Evolutionary conservation across 2,797 vertebrate species (phyloP).

Genomic region (Hydrophis major): DNA sequence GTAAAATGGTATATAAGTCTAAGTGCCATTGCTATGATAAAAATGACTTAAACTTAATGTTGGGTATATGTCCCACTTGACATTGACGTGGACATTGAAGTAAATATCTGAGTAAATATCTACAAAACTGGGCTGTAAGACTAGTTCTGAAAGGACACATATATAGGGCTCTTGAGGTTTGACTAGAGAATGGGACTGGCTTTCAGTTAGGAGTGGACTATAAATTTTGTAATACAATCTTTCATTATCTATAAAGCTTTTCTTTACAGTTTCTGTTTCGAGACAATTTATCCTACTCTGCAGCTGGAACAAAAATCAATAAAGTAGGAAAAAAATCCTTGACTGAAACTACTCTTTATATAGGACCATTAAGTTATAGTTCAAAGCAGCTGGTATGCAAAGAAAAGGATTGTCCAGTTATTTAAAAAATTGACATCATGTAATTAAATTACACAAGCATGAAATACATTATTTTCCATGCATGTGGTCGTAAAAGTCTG

Average conservation of each 20-base stretch:
- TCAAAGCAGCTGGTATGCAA: background rate
- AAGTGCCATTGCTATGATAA: background rate
- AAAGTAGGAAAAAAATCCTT: background rate
- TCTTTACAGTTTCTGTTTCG: background rate
- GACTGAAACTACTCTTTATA: background rate
- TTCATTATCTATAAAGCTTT: background rate
- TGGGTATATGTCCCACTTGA: background rate
- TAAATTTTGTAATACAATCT: background rate
- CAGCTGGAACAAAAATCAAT: background rate
- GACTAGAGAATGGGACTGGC: background rate
- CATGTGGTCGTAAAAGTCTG: slow-evolving; percentile 32
- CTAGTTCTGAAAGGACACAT: background rate
- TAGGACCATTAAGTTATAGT: background rate
- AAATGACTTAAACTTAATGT: background rate
- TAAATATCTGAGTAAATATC: background rate
- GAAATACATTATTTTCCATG: background rate
- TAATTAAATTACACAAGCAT: background rate
- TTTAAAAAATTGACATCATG: background rate
- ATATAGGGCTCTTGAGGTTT: background rate
- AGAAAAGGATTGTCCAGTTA: background rate
- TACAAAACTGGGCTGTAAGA: background rate
- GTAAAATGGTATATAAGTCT: no score
- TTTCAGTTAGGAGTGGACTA: background rate
- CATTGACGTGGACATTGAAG: background rate
- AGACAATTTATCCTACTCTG: background rate